phyloP scores from a whole-genome alignment of 2,888 invertebrate genomes.

The Limulus polyphemus region DNA sequence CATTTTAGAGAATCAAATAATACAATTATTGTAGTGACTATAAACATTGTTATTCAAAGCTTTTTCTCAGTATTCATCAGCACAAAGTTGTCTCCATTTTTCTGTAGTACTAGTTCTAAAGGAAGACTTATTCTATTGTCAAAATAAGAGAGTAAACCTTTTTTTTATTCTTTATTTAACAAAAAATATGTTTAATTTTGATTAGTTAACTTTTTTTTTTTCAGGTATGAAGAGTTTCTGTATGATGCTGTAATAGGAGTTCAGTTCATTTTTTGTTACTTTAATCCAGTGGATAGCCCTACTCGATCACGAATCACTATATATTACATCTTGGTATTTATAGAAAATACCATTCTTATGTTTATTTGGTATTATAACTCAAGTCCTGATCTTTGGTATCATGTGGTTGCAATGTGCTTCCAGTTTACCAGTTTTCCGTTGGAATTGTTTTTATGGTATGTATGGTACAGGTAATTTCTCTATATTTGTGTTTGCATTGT shows the following conservation, averaged over 20 bases:
- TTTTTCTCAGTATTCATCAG: no score
- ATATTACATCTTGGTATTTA: constrained; percentile 38
- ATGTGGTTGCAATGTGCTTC: constrained; percentile 32
- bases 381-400: constrained; percentile 32
- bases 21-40: no score
- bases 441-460: constrained; percentile 27
- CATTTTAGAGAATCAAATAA: no score
- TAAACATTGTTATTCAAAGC: no score
- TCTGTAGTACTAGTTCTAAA: no score
- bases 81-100: no score
- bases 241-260: constrained; percentile 26
- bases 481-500: no score
- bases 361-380: constrained; percentile 37
- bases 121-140: no score
- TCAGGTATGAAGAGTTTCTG: constrained; percentile 19
- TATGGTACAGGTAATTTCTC: background rate
- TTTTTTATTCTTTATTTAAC: no score
- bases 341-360: constrained; percentile 40
- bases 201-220: no score
- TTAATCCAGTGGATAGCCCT: constrained; percentile 27
- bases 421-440: constrained; percentile 31
- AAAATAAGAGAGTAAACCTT: no score
- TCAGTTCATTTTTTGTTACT: constrained; percentile 28
- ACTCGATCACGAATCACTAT: constrained; percentile 41
- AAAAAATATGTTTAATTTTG: no score